Percentiles rank a stretch among this genome's conserved stretches.
Conservation (phyloP, 2,888 invertebrate genomes). For the Drosophila maculinotata region DNA sequence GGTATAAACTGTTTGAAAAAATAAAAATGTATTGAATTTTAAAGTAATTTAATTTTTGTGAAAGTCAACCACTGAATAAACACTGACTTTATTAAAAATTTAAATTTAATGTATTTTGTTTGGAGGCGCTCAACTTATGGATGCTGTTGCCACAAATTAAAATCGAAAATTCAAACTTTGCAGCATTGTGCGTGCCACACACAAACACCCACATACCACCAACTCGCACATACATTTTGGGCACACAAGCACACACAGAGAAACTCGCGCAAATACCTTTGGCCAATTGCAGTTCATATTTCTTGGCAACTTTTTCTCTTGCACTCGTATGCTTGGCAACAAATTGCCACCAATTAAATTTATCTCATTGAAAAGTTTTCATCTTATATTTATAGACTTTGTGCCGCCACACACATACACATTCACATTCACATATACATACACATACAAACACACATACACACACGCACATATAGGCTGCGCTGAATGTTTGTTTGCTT, state of each 20-base stretch:
- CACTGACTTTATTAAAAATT: too few relatives aligned
- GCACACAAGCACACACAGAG: conserved; percentile 15
- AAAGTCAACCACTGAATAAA: too few relatives aligned
- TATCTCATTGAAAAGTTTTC: conserved; percentile 82
- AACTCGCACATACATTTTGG: conserved; percentile 6
- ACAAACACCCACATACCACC: conserved; percentile 16
- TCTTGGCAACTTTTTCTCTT: conserved; percentile 61
- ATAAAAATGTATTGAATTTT: too few relatives aligned
- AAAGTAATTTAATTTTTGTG: too few relatives aligned
- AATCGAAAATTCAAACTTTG: conserved; percentile 69
- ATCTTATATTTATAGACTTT: conserved; percentile 80
- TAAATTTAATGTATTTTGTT: conserved; percentile 51
- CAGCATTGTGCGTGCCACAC: conserved; percentile 51
- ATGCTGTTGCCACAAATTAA: conserved; percentile 68
- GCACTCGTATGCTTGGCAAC: conserved; percentile 69
- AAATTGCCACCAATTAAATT: conserved; percentile 83
- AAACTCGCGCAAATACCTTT: conserved; percentile 47
- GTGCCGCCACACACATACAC: conserved; percentile 19
- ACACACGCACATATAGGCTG: conserved; percentile 28
- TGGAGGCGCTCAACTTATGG: conserved; percentile 45
- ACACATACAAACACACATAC: conserved; percentile 11
- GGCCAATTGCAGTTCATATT: conserved; percentile 77
- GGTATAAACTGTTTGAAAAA: too few relatives aligned
- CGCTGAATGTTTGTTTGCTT: conserved; percentile 37
- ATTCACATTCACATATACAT: conserved; percentile 7